Conservation (phyloP, 2,797 vertebrate species). For the Esox lucius region DNA sequence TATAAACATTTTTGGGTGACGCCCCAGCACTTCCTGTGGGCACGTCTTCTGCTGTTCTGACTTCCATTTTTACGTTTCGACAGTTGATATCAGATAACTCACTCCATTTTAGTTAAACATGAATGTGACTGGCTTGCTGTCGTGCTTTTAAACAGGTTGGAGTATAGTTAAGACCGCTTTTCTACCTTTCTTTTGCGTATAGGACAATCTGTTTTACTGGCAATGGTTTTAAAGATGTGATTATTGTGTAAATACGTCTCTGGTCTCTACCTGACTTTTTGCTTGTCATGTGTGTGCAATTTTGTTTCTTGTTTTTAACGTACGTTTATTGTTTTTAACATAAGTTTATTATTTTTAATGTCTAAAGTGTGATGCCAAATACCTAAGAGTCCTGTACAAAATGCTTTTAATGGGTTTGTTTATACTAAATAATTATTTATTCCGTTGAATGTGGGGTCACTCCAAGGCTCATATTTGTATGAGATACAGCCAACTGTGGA, state of each 20-base stretch:
- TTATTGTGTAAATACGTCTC: slow-evolving; percentile 65
- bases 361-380: slow-evolving; percentile 43
- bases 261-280: slow-evolving; percentile 25
- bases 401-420: slow-evolving; percentile 38
- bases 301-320: slow-evolving; percentile 33
- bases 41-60: background rate
- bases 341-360: too few species aligned
- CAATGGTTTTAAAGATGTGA: slow-evolving; percentile 60
- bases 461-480: slow-evolving; percentile 60
- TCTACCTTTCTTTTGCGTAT: slow-evolving; percentile 20
- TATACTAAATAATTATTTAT: slow-evolving; percentile 19
- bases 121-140: too few species aligned
- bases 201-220: slow-evolving; percentile 32
- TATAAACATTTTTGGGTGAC: background rate
- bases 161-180: slow-evolving; percentile 6
- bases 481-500: slow-evolving; percentile 3
- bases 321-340: slow-evolving; percentile 42
- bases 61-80: slow-evolving; percentile 22
- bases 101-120: too few species aligned
- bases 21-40: background rate
- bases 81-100: background rate
- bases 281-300: slow-evolving; percentile 40
- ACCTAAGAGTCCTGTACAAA: slow-evolving; percentile 24
- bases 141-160: background rate
- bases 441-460: slow-evolving; percentile 47